Evolutionary conservation across 2,888 invertebrate genomes (phyloP).

Genomic region (Perdita meconis): DNA sequence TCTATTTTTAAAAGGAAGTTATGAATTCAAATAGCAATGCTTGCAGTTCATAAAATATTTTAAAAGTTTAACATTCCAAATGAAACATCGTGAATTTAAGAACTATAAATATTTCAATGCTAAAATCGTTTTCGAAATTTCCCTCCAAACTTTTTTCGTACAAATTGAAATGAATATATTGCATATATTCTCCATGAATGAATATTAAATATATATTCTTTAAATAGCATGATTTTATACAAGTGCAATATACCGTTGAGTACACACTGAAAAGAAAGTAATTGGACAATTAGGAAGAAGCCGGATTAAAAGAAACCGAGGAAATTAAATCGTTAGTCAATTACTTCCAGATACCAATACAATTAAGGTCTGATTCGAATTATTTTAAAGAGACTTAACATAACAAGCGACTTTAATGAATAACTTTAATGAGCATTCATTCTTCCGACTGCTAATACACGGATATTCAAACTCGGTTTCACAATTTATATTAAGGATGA

Average conservation of each 20-base stretch:
- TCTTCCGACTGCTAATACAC: background rate
- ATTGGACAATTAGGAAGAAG: background rate
- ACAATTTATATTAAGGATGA: background rate
- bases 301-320: background rate
- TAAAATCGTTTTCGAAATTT: too few relatives aligned
- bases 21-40: background rate
- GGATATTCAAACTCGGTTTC: background rate
- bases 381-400: background rate
- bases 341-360: background rate
- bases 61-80: too few relatives aligned
- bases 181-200: too few relatives aligned
- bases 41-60: too few relatives aligned
- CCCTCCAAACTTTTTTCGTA: too few relatives aligned
- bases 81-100: too few relatives aligned
- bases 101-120: too few relatives aligned
- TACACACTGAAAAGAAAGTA: background rate
- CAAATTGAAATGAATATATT: too few relatives aligned
- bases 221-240: too few relatives aligned
- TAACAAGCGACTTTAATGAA: background rate
- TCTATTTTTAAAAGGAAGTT: background rate
- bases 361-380: slow-evolving; percentile 23
- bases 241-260: too few relatives aligned
- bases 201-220: too few relatives aligned
- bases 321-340: slow-evolving; percentile 28
- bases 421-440: background rate